Evolutionary conservation across 2,888 invertebrate genomes (phyloP), one percentile per base, ranked within the genome.

Genomic region (Heliothis peltigera): DNA sequence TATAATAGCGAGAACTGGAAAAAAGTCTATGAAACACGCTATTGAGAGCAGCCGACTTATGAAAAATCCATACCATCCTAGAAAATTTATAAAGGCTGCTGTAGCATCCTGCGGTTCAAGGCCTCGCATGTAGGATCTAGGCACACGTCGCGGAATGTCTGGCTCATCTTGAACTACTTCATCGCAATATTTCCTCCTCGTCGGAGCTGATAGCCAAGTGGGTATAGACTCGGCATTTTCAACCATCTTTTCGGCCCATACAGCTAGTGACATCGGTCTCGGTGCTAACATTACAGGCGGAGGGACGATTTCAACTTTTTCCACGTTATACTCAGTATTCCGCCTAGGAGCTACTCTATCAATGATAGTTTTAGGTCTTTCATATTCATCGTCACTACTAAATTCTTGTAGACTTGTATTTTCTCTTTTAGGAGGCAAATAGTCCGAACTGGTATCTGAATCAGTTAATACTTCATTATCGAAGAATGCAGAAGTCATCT

Each of bases 61-160:
- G 52, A 97, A 96, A 84, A 97, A 98, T 47, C 96, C 92, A 72
- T 97, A 96, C 98, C 98, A 98, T 86, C 97, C 97, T n/a, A 97
- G 88, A 84, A 96, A 97, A 25, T 97, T 95, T 4, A 97, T 92
- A 6, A 96, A 86, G 77, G 96, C 96, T 12, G 97, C 97, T 0
- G 97, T 95, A 1, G 96, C 95, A 81, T 98, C 97, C 79, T 97
- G 97, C 72, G 97, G 97, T 72, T 97, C 96, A 8, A 98, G 93
- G 7, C 97, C 97, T 77, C 96, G 93, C 76, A 95, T 94, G 55
- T 92, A 96, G 42, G 90, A 93, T 52, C 94, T 93, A 21, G 94
- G 95, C 43, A 93, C 87, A 53, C 91, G 83, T 10, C 87, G 83
- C 0, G 94, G 92, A 43, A 93, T 83, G 67, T 94, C 93, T 0